Percentiles rank a stretch among this genome's conserved stretches.
Conservation (phyloP, 2,113 vertebrate species). For the Theristicus caerulescens region DNA sequence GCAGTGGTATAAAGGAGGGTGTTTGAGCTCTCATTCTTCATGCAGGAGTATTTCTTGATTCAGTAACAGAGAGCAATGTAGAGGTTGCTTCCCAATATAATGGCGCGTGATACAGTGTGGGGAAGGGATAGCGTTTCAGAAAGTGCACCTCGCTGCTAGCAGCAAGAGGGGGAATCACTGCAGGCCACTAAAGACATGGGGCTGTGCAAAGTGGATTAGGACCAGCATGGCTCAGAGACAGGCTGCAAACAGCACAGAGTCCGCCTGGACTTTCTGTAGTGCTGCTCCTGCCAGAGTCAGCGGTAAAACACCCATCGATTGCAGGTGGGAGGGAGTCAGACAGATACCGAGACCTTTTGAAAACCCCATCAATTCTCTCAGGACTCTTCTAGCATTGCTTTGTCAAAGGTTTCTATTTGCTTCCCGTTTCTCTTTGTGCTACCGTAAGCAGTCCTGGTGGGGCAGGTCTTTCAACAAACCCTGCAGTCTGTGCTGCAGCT, state of each 20-base stretch:
- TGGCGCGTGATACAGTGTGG: fast-evolving
- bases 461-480: neutral
- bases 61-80: neutral
- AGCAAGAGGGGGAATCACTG: neutral
- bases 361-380: neutral
- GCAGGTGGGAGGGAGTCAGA: neutral
- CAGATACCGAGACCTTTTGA: neutral
- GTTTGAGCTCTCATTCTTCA: neutral
- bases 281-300: neutral
- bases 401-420: neutral
- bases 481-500: neutral
- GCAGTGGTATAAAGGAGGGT: neutral
- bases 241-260: neutral
- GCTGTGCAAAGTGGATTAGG: neutral
- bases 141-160: neutral
- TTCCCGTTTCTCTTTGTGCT: neutral
- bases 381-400: neutral
- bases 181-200: neutral
- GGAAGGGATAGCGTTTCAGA: neutral
- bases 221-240: neutral
- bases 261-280: neutral
- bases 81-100: neutral
- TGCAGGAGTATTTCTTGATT: neutral
- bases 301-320: neutral
- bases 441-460: neutral